Base-by-base conservation (phyloP, 2,888 invertebrate species). In the Drosophila barbarae region DNA sequence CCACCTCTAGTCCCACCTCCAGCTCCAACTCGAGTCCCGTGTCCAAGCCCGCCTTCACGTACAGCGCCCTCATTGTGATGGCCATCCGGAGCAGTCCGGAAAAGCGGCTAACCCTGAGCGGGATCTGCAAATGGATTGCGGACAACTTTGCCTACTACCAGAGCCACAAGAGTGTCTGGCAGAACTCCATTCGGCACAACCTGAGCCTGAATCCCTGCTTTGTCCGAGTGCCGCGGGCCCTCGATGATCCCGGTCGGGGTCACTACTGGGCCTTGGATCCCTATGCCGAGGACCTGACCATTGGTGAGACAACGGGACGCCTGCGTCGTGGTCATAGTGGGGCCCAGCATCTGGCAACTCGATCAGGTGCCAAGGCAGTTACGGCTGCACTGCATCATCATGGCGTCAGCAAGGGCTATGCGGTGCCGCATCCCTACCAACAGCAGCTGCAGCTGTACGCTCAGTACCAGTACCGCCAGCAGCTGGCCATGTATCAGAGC, bases 191-290 rank as follows among this genome's bases (percentile, higher is more conserved):
- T 23, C 77, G 88, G 0, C 88, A 88, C 64, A 88, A 86, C 51
- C 68, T 88, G 0, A 88, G 88, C 96, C 76, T 91, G 96, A 52
- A 98, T 97, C 97, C 98, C 90, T 98, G 98, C 87, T 99, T 99
- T 90, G 95, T 98, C 46, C 98, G 98, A 90, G 95, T 97, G 41
- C 96, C 97, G 1, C 91, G 99, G 12, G 96, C 97, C 84, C 96
- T 98, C 90, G 98, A 99, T 90, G 98, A 99, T 88, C 98, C 99
- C 0, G 98, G 98, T 0, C 98, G 99, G 87, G 99, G 98, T 0
- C 98, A 98, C 90, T 99, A 99, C 90, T 99, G 99, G 98, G 98
- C 98, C 95, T 89, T 99, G 86, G 98, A 98, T 88, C 95, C 97
- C 0, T 95, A 95, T 26, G 95, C 96, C 49, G 98, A 98, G 86